Percentiles rank a stretch among this genome's conserved stretches.
Evolutionary conservation across 2,113 vertebrate species (phyloP).

Genomic region (Paralichthys olivaceus): DNA sequence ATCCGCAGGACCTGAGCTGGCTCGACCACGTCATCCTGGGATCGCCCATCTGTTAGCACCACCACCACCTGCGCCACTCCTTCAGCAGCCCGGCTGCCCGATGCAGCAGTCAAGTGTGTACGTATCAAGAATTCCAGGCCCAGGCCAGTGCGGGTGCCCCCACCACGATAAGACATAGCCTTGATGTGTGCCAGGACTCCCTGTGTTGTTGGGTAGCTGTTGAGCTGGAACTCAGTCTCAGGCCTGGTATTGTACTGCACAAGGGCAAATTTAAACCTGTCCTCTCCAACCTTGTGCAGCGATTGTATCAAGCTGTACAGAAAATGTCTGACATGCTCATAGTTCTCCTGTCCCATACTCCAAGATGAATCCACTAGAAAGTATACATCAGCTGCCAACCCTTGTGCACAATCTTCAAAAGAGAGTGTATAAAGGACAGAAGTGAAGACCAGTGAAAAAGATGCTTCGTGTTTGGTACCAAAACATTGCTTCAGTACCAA

Average conservation of each 20-base stretch:
- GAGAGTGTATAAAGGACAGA: slow-evolving; percentile 82
- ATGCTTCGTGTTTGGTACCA: slow-evolving; percentile 38
- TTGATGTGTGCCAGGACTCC: slow-evolving; percentile 87
- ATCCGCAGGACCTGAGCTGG: slow-evolving; percentile 83
- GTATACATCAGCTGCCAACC: slow-evolving; percentile 90
- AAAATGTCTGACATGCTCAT: slow-evolving; percentile 89
- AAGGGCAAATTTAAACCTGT: slow-evolving; percentile 88
- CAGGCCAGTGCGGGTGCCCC: slow-evolving; percentile 84
- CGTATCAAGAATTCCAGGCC: slow-evolving; percentile 88
- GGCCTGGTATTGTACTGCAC: slow-evolving; percentile 89
- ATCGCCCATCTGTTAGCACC: slow-evolving; percentile 87
- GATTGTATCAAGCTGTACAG: slow-evolving; percentile 86
- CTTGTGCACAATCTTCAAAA: slow-evolving; percentile 88
- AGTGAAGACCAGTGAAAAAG: slow-evolving; percentile 58
- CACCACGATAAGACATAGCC: slow-evolving; percentile 85
- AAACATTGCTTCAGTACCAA: slow-evolving; percentile 5
- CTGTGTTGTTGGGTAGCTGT: slow-evolving; percentile 81
- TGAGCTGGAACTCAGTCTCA: slow-evolving; percentile 89
- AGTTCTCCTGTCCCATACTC: slow-evolving; percentile 89
- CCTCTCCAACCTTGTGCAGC: slow-evolving; percentile 84
- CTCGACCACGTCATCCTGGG: slow-evolving; percentile 84
- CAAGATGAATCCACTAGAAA: slow-evolving; percentile 95
- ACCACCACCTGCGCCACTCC: slow-evolving; percentile 87
- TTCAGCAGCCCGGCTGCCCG: slow-evolving; percentile 87
- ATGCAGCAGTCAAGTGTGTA: slow-evolving; percentile 83